phyloP scores from a whole-genome alignment of 2,113 vertebrate genomes.

The Phodopus roborovskii region DNA sequence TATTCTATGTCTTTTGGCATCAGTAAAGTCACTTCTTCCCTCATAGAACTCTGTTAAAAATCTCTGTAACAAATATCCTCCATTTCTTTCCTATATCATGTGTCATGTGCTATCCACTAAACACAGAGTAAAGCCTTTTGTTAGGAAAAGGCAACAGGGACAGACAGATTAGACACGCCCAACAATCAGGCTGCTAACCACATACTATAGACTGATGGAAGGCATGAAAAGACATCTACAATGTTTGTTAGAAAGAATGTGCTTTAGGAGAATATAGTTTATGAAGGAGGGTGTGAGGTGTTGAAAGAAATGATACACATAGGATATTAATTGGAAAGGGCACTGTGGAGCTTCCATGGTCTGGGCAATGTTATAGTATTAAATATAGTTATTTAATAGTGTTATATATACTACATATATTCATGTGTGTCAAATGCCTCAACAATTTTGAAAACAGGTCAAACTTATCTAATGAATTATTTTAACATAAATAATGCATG shows the following conservation, averaged over 20 bases:
- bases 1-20: neutral
- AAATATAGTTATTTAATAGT: neutral
- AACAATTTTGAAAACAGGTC: neutral
- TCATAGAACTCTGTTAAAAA: neutral
- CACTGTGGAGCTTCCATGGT: neutral
- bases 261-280: neutral
- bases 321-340: neutral
- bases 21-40: neutral
- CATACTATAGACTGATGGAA: neutral
- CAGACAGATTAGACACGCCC: neutral
- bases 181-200: neutral
- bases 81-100: neutral
- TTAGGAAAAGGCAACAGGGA: neutral
- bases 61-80: neutral
- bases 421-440: neutral
- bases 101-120: neutral
- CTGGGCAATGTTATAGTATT: neutral
- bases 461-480: neutral
- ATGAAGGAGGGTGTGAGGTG: neutral
- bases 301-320: neutral
- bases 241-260: neutral
- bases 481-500: neutral
- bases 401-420: neutral
- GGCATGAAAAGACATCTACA: neutral
- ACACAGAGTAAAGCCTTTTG: neutral